Evolutionary conservation across 1,140 invertebrate genomes (phyloP), one percentile per base, ranked within the genome.

Genomic region (Hestina assimilis): DNA sequence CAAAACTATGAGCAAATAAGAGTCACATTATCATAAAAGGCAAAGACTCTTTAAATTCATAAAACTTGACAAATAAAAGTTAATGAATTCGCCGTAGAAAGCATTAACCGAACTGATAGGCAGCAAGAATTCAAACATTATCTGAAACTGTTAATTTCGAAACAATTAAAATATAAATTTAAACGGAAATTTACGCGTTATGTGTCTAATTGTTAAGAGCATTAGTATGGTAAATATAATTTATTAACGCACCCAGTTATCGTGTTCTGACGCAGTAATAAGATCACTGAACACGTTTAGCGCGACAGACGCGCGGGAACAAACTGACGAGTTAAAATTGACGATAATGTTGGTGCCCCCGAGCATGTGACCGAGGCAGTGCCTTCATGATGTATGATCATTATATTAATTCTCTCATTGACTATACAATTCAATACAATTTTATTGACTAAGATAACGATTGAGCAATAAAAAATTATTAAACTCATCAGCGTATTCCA

Each of bases 331-430:
- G n/a, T 45, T 54, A 59, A 29, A 43, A 57, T 58, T 58, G 33
- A 31, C 43, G 24, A 66, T 66, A 41, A 80, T 74, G 79, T 87
- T 84, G 81, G 83, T 82, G 75, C 75, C 58, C 52, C 74, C 60
- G 69, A 70, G 59, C 83, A 87, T 87, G 83, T 87, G 83, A 87
- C 79, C 72, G 72, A 50, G 67, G 17, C 24, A 71, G 33, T 38
- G 19, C 70, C 70, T 75, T 78, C 78, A 68, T 79, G 72, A 82
- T 77, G 63, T n/a, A n/a, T 66, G 74, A 74, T 63, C 66, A 69
- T 80, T 80, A 72, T 28, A 17, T 47, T 61, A 68, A 66, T 66
- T 72, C 63, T 42, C 52, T 68, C 52, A 47, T 59, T 63, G 55
- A 54, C 23, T 31, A 46, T 19, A 41, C 11, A 31, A 40, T 14